A percentile compares a stretch with the other conserved stretches of the same genome.
Evolutionary conservation across 2,797 vertebrate genomes (phyloP).

Genomic region (Hozukius guyotensis): DNA sequence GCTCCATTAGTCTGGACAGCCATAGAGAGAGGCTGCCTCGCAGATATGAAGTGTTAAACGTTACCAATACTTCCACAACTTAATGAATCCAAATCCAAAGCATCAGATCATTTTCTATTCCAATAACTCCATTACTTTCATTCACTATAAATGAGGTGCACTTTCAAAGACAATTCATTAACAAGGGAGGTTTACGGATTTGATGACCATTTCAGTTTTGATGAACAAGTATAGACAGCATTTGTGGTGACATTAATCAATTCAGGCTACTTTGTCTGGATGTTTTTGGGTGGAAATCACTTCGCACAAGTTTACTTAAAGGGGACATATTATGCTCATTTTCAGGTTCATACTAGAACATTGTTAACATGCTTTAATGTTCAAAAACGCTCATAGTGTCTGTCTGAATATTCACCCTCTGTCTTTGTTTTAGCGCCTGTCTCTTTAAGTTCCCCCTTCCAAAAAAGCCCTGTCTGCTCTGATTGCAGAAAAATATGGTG

Average conservation of each 20-base stretch:
- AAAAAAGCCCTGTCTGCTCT: background rate
- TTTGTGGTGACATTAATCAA: background rate
- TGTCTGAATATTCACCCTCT: background rate
- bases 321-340: background rate
- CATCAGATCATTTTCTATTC: background rate
- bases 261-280: background rate
- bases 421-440: background rate
- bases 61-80: constrained; percentile 23
- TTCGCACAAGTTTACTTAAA: background rate
- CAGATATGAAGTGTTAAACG: constrained; percentile 40
- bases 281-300: background rate
- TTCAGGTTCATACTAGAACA: background rate
- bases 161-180: background rate
- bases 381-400: background rate
- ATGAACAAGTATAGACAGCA: background rate
- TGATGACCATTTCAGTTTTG: background rate
- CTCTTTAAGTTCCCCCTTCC: background rate
- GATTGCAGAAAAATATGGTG: background rate
- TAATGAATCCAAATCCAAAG: constrained; percentile 18
- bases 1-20: constrained; percentile 42
- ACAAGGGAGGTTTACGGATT: background rate
- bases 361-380: background rate
- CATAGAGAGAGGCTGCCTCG: constrained; percentile 40
- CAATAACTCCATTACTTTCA: background rate
- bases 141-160: background rate